These are phyloP conservation scores for Sternotherus odoratus DNA, from an alignment of 2,797 vertebrate genomes.

Conservation along the genomic window DNA sequence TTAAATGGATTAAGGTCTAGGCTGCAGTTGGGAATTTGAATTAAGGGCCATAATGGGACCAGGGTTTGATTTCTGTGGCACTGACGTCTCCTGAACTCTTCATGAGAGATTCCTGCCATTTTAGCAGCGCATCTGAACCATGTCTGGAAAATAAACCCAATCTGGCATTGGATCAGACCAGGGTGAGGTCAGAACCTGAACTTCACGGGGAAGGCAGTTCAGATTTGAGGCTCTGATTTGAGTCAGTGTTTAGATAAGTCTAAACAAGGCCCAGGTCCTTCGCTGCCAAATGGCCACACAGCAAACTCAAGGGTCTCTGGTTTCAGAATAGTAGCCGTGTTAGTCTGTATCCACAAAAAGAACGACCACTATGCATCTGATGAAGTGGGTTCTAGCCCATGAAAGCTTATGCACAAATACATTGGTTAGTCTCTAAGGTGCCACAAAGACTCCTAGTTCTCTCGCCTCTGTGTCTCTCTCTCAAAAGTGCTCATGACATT, in stretches of 20 bases:
- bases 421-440: no score
- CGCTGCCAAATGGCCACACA: neutral
- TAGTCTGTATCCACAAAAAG: no score
- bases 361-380: no score
- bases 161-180: neutral
- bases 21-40: neutral
- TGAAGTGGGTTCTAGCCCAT: no score
- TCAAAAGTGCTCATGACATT: neutral
- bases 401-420: no score
- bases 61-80: neutral
- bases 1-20: neutral
- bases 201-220: accelerated
- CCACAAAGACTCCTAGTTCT: no score
- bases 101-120: neutral
- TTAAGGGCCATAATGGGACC: neutral
- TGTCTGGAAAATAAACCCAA: neutral
- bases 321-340: no score
- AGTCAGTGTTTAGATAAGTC: neutral
- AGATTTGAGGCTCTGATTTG: neutral
- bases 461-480: no score
- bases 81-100: neutral
- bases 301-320: neutral
- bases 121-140: neutral
- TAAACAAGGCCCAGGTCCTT: neutral
- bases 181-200: neutral